Conservation (phyloP, 2,888 invertebrate species). For the Tromatobia lineatoria region DNA sequence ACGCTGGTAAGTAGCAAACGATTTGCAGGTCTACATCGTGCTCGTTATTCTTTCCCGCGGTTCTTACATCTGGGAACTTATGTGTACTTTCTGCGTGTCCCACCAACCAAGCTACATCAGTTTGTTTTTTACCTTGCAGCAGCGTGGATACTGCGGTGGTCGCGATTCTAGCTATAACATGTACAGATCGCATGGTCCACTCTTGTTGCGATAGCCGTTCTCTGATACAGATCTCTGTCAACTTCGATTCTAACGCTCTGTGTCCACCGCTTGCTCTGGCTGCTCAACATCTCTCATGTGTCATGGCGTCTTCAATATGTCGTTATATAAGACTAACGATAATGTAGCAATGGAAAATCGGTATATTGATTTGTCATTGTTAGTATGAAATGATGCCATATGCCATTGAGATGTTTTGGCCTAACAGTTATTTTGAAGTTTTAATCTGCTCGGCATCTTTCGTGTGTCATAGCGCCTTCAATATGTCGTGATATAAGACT, state of each 20-base stretch:
- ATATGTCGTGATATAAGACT: background rate
- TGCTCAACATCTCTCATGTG: background rate
- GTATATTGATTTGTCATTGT: background rate
- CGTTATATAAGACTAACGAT: background rate
- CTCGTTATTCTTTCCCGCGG: constrained; percentile 39
- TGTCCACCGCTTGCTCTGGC: constrained; percentile 10
- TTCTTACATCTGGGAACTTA: constrained; percentile 14
- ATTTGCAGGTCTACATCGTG: constrained; percentile 7
- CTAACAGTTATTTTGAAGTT: background rate
- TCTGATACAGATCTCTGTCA: constrained; percentile 41
- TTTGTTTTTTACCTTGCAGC: background rate
- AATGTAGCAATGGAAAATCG: background rate
- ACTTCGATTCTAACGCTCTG: constrained; percentile 44
- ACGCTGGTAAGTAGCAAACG: constrained; percentile 3
- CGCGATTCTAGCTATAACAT: constrained; percentile 16
- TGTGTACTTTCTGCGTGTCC: background rate
- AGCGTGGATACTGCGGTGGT: constrained; percentile 31
- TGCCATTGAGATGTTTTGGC: background rate
- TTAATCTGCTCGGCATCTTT: background rate
- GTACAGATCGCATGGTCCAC: constrained; percentile 1
- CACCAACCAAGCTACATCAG: constrained; percentile 4
- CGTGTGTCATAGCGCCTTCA: background rate
- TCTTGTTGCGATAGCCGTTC: constrained; percentile 6
- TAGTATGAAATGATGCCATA: background rate
- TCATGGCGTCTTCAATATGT: background rate